Percentiles rank a stretch among this genome's conserved stretches.
These are phyloP conservation scores for Chrysotoxum bicinctum DNA, from an alignment of 2,888 invertebrate genomes.

Conservation along the genomic window DNA sequence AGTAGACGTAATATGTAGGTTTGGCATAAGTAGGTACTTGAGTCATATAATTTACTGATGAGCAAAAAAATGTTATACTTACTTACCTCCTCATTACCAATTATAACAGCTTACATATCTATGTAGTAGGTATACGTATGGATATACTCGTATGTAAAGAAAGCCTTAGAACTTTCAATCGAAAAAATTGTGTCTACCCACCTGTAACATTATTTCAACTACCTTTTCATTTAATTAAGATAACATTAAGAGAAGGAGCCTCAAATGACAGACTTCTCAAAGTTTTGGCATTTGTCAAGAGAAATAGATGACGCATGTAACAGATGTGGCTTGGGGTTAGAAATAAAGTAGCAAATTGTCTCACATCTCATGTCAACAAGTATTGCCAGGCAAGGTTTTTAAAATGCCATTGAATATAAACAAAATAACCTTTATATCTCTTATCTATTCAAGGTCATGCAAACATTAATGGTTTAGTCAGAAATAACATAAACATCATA, in stretches of 20 bases:
- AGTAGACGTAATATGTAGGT: too few species aligned
- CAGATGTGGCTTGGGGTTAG: neutral
- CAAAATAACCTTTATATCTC: too few species aligned
- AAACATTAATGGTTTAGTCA: too few species aligned
- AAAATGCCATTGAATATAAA: too few species aligned
- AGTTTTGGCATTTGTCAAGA: neutral
- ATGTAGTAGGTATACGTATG: too few species aligned
- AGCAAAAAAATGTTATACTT: too few species aligned
- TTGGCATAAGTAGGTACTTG: too few species aligned
- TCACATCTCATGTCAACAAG: neutral
- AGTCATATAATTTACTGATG: too few species aligned
- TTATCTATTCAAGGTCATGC: too few species aligned
- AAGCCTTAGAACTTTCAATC: constrained; percentile 14
- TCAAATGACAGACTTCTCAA: constrained; percentile 32
- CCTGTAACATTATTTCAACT: constrained; percentile 31
- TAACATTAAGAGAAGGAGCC: constrained; percentile 5
- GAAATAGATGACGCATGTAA: constrained; percentile 18
- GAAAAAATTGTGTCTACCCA: constrained; percentile 32
- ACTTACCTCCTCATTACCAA: too few species aligned
- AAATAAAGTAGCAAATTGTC: neutral
- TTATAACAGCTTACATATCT: too few species aligned
- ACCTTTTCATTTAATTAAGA: constrained; percentile 31
- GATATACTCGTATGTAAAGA: neutral
- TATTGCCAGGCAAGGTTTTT: neutral
- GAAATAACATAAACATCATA: too few species aligned